Evolutionary conservation across 2,113 vertebrate genomes (phyloP), one percentile per base, ranked within the genome.

Genomic region (Hiodon alosoides): DNA sequence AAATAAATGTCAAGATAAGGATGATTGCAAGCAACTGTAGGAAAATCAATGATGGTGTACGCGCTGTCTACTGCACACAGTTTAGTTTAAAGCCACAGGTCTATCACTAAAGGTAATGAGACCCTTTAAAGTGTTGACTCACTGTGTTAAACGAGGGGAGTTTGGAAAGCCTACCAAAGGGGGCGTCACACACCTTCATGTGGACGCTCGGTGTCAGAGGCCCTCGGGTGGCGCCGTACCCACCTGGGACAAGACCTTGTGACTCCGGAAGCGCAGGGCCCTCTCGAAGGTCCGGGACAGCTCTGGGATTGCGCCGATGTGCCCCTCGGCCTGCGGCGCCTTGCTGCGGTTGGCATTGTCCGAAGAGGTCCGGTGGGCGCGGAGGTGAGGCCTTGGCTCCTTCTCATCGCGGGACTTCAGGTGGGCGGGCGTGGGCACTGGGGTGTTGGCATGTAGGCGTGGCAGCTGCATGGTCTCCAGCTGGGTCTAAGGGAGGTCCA

Each of bases 161-260:
- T 31, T 31, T 31, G 31, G 31, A 31, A 31, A 31, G 31, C 31
- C 31, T 31, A 31, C 31, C 31, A 31, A 31, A 31, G 31, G 7
- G 0, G 69, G 9, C 17, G 11, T 6, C 5, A 7, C 46, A 8
- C 17, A 10, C 31, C 11, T 4, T n/a, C 59, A 14, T 16, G 4
- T 2, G 6, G 52, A 11, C 2, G 2, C 4, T 10, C 0, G 4
- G 7, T 17, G 7, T 10, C 5, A 48, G 4, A 58, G 55, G 3
- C 9, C 11, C 10, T n/a, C 3, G n/a, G 6, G 13, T 50, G 5
- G 48, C 7, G 11, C 57, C 46, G 55, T 78, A 89, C 90, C 31
- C 89, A 95, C 94, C 92, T 92, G 74, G 55, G 94, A 95, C 87
- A 92, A 81, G 4, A 92, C 91, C 10, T 90, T 89, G 67, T 90